Evolutionary conservation across 2,113 vertebrate species (phyloP).

Genomic region (Falcunculus frontatus): DNA sequence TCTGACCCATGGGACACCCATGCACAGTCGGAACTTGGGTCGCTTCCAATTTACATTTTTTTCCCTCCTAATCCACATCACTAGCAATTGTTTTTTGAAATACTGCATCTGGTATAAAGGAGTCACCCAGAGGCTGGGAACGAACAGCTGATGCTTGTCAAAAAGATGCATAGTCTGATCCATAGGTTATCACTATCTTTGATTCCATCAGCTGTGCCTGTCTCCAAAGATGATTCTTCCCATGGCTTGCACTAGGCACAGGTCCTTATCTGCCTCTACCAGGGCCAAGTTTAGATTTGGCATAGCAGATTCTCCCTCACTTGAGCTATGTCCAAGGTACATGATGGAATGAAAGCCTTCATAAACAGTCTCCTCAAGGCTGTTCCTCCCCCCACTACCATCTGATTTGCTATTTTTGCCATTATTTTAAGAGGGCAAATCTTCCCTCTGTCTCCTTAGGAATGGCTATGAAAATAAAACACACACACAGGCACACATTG

Average conservation of each 20-base stretch:
- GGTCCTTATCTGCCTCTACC: slow-evolving; percentile 61
- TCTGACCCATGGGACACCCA: slow-evolving; percentile 49
- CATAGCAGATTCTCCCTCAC: slow-evolving; percentile 57
- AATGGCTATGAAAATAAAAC: not conserved
- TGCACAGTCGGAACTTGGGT: slow-evolving; percentile 17
- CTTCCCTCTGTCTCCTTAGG: not conserved
- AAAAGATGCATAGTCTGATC: slow-evolving; percentile 48
- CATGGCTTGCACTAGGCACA: slow-evolving; percentile 50
- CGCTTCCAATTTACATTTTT: not conserved
- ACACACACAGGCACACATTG: not conserved
- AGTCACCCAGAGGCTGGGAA: slow-evolving; percentile 59
- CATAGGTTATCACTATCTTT: slow-evolving; percentile 60
- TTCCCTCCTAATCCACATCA: not conserved
- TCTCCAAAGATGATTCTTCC: slow-evolving; percentile 46
- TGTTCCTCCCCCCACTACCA: slow-evolving; percentile 30
- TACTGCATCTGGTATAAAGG: slow-evolving; percentile 48
- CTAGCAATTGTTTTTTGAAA: slow-evolving; percentile 54
- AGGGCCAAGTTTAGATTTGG: slow-evolving; percentile 65
- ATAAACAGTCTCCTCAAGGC: slow-evolving; percentile 51
- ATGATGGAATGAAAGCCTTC: slow-evolving; percentile 61
- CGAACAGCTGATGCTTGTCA: slow-evolving; percentile 53
- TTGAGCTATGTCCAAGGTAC: slow-evolving; percentile 63
- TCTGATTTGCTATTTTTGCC: slow-evolving; percentile 48
- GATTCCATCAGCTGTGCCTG: slow-evolving; percentile 53
- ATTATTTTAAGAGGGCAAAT: slow-evolving; percentile 37